Base-by-base conservation (phyloP, 2,888 invertebrate genomes). In the Sphaerophoria taeniata region DNA sequence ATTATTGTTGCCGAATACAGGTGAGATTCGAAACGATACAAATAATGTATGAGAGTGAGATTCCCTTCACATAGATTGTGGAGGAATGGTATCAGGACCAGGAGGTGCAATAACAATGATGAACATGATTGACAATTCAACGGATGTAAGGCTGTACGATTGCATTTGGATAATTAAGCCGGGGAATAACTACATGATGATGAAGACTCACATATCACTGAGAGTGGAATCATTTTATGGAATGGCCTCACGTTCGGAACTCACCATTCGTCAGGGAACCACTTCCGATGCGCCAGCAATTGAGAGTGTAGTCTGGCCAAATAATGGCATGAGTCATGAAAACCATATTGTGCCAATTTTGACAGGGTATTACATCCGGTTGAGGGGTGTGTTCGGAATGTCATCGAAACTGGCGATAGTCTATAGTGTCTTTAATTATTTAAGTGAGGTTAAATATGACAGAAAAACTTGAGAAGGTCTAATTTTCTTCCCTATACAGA, bases 31-130 rank as follows among this genome's bases (percentile, higher is more conserved):
- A 24, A 24, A 24, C 11, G 12, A 5, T 9, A 43, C 9, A 12
- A 43, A 3, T 43, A 43, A 6, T 24, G 24, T 24, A 24, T 43
- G 43, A 43, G 39, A 39, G 39, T 9, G 7, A 39, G 6, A 39
- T 39, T 7, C 9, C 39, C 39, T 39, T 24, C 24, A 24, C 1
- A 39, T 90, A 93, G 95, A 95, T 90, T 96, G 95, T 88, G 95
- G 95, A 33, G 95, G 95, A 60, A 93, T 94, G 90, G 95, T 95
- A 1, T 94, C 94, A 82, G 95, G 95, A 88, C 92, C 94, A 12
- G 95, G 95, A 3, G 95, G 95, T 0, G 94, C 94, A 12, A 95
- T 96, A 67, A 95, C 95, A 2, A 95, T 96, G 95, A 95, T 95
- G 94, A 94, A 95, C 88, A 95, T 95, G 95, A 93, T 94, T 12